Percentiles rank a stretch among this genome's conserved stretches.
Conservation (phyloP, 2,113 vertebrate species). For the Papio anubis region DNA sequence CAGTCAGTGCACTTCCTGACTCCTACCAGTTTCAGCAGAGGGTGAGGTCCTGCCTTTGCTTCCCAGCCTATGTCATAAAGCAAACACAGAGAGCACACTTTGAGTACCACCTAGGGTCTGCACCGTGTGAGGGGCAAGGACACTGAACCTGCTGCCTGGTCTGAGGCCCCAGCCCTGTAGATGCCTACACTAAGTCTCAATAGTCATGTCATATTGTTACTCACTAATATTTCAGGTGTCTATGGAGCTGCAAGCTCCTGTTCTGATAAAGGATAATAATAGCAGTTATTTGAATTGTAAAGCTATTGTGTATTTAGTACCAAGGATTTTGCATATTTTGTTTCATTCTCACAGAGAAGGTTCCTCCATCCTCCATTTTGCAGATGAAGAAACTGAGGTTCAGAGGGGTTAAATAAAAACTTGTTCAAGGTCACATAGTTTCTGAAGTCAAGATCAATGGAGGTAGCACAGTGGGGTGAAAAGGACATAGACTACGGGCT, state of each 20-base stretch:
- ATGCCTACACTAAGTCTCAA: not conserved
- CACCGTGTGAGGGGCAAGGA: not conserved
- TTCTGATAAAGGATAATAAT: not conserved
- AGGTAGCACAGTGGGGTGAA: not conserved
- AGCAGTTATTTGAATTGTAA: not conserved
- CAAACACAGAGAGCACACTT: not conserved
- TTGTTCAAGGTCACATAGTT: not conserved
- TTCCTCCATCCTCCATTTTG: not conserved
- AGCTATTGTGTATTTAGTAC: not conserved
- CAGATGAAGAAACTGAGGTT: not conserved
- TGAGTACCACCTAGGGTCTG: fast-evolving
- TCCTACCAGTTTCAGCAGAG: not conserved
- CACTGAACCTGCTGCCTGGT: not conserved
- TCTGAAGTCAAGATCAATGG: not conserved
- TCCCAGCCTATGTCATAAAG: not conserved
- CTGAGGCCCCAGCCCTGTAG: not conserved
- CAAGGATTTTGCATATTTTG: not conserved
- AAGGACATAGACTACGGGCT: not conserved
- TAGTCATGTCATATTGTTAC: not conserved
- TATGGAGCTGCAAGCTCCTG: not conserved
- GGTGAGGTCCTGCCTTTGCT: not conserved
- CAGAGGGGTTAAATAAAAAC: not conserved
- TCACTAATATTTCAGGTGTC: not conserved
- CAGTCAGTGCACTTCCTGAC: not conserved
- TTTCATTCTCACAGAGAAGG: not conserved